Evolutionary conservation across 2,888 invertebrate species (phyloP).

Genomic region (Malthinus flaveolus): DNA sequence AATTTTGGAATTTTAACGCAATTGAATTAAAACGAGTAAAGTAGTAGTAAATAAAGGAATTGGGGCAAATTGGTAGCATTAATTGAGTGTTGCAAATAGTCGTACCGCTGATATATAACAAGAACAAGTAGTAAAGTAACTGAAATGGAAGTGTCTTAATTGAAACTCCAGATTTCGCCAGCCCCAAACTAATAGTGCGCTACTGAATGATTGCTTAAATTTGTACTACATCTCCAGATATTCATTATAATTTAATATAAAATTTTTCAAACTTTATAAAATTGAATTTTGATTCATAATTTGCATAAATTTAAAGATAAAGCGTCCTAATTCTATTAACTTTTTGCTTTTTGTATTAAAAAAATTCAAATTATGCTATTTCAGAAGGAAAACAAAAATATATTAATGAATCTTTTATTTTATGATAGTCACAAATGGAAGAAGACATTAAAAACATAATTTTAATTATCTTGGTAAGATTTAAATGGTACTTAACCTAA

Average conservation of each 20-base stretch:
- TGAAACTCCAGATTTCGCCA: slow-evolving; percentile 23
- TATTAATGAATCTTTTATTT: slow-evolving; percentile 9
- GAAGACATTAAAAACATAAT: slow-evolving; percentile 7
- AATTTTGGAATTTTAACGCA: neutral
- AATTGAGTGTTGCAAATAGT: slow-evolving; percentile 21
- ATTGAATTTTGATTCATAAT: slow-evolving; percentile 1
- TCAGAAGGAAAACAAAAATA: neutral
- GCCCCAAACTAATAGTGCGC: slow-evolving; percentile 15
- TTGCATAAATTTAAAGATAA: slow-evolving; percentile 2
- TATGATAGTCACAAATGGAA: slow-evolving; percentile 4
- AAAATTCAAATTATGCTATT: too few species aligned
- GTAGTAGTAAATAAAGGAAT: slow-evolving; percentile 5
- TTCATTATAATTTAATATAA: neutral
- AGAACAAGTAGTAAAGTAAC: slow-evolving; percentile 18
- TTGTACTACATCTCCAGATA: slow-evolving; percentile 8
- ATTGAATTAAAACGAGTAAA: slow-evolving; percentile 6
- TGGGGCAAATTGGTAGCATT: slow-evolving; percentile 21
- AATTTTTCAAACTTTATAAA: slow-evolving; percentile 1
- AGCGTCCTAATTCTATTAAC: slow-evolving; percentile 1
- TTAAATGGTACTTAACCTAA: slow-evolving; percentile 2
- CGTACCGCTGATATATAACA: slow-evolving; percentile 24
- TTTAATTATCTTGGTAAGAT: slow-evolving; percentile 6
- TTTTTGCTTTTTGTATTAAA: too few species aligned
- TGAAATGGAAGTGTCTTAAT: slow-evolving; percentile 25
- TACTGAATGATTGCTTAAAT: slow-evolving; percentile 21